phyloP scores from a whole-genome alignment of 2,888 invertebrate genomes.

The Boloria selene region DNA sequence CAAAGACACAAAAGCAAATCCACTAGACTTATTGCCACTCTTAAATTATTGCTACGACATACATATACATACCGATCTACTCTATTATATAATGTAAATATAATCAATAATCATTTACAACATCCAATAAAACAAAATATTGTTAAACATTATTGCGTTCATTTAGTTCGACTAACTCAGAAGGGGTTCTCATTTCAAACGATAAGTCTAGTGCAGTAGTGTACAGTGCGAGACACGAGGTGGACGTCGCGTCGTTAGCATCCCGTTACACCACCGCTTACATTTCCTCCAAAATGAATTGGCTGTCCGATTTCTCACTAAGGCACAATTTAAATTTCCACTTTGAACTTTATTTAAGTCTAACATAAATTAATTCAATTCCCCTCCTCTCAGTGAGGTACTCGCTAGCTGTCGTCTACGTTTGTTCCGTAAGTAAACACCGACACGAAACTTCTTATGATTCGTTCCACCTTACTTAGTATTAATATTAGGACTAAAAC shows the following conservation, averaged over 20 bases:
- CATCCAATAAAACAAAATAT: conserved; percentile 77
- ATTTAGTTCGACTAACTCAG: conserved; percentile 60
- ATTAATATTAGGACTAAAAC: conserved; percentile 35
- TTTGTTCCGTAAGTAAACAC: conserved; percentile 39
- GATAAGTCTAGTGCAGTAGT: conserved; percentile 57
- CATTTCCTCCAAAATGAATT: conserved; percentile 60
- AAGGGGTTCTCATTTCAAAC: conserved; percentile 57
- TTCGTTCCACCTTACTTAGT: conserved; percentile 36
- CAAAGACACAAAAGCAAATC: conserved; percentile 74
- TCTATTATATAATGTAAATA: conserved; percentile 65
- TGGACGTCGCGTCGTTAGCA: conserved; percentile 11
- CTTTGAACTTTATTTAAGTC: conserved; percentile 77
- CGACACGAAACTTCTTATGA: conserved; percentile 36
- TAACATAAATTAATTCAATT: conserved; percentile 73
- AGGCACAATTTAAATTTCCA: conserved; percentile 80
- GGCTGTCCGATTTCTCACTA: conserved; percentile 72
- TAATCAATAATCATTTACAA: conserved; percentile 73
- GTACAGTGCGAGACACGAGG: conserved; percentile 61
- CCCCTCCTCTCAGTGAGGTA: conserved; percentile 50
- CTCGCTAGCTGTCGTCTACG: conserved; percentile 43
- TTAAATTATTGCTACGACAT: conserved; percentile 81
- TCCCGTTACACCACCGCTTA: conserved; percentile 35
- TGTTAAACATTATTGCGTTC: conserved; percentile 75
- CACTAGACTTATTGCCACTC: conserved; percentile 79
- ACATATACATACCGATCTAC: conserved; percentile 72